Percentiles rank a stretch among this genome's conserved stretches.
Evolutionary conservation across 37 sponge, comb jelly and placozoan genomes (phyloP).

Genomic region (Lycopodina hypogea): DNA sequence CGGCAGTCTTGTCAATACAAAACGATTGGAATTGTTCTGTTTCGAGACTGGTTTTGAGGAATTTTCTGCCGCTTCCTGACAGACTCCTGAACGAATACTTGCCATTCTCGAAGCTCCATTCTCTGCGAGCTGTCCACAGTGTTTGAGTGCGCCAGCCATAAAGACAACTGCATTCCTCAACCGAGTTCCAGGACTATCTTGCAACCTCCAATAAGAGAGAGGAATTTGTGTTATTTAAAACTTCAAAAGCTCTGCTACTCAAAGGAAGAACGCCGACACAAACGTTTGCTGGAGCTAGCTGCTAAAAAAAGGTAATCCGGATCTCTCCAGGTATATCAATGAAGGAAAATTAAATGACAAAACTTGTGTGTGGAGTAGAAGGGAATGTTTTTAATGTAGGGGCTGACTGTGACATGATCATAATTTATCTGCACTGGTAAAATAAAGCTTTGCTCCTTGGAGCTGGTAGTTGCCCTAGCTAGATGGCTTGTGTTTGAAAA

Average conservation of each 20-base stretch:
- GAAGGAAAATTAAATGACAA: too few species aligned
- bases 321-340: conserved; percentile 3
- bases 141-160: not conserved
- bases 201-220: conserved; percentile 6
- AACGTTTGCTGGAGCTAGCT: not conserved
- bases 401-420: too few species aligned
- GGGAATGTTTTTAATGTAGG: too few species aligned
- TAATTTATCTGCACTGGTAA: too few species aligned
- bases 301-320: conserved; percentile 9
- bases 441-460: too few species aligned
- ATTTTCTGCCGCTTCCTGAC: conserved; percentile 22
- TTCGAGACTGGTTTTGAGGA: conserved; percentile 3
- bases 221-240: conserved; percentile 28
- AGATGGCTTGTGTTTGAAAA: too few species aligned
- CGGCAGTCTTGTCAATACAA: not conserved
- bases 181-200: conserved; percentile 1
- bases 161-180: not conserved
- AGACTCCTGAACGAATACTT: not conserved
- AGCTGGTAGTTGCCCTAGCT: too few species aligned
- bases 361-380: too few species aligned
- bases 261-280: conserved; percentile 1
- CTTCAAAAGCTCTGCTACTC: conserved; percentile 11
- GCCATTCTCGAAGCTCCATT: not conserved
- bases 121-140: not conserved
- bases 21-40: conserved; percentile 5